Base-by-base conservation (phyloP, 1,140 invertebrate genomes). In the Drosophila serrata region DNA sequence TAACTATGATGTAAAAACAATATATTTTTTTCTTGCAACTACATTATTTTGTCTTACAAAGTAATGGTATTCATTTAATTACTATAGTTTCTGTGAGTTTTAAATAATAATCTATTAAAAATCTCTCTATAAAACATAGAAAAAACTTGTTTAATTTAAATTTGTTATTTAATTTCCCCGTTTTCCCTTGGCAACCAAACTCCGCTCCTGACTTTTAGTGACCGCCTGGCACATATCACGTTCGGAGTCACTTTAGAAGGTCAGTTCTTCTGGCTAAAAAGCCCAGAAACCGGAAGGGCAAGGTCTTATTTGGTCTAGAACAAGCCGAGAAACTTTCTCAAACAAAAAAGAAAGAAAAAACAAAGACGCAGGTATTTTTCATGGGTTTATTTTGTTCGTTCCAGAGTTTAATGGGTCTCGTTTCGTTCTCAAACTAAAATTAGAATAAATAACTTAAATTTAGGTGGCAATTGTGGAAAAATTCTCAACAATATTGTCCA, bases 401-500 rank as follows among this genome's bases (percentile, higher is more conserved):
- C 43, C 46, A 35, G 39, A 58, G 61, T 62, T 82, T 82, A 74
- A 73, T 77, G 24, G 35, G 15, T 57, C 31, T 68, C 33, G 65
- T 69, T 69, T 53, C 8, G 65, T 62, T 55, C 43, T 37, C 31
- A 39, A 55, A 60, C 60, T 84, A 57, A 84, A 80, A 75, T 63
- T 90, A 88, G 61, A 90, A 88, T 88, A 88, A 88, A 88, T 88
- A 77, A 76, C 82, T 87, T 86, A 75, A 65, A 55, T 39, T 70
- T 70, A 62, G 57, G 58, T 79, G 75, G 75, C 75, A 79, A 79
- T 60, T 79, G 49, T 79, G 76, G 75, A 79, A 62, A 46, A 74
- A 77, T 77, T 49, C 74, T 77, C 63, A 69, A 49, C 22, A 43
- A 57, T 29, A 57, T 40, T 33, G 24, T 29, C 33, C 19, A 29